Percentiles rank a stretch among this genome's conserved stretches.
phyloP scores from a whole-genome alignment of 2,113 vertebrate species.

The Crotalus tigris region DNA sequence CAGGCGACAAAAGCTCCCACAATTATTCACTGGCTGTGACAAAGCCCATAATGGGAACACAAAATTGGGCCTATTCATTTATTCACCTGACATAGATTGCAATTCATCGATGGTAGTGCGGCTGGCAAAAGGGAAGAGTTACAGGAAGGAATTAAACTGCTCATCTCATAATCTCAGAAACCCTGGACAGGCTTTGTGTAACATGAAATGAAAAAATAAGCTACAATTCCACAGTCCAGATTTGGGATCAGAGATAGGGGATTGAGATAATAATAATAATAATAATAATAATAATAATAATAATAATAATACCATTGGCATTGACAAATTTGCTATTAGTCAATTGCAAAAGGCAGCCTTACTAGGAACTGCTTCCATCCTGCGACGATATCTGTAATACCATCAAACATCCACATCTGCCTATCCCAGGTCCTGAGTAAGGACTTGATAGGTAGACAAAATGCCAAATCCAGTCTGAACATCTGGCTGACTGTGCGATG shows the following conservation, averaged over 20 bases:
- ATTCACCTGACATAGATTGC: constrained; percentile 62
- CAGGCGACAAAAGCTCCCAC: constrained; percentile 63
- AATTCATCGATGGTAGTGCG: constrained; percentile 45
- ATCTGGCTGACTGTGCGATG: too few species aligned
- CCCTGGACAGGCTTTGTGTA: neutral
- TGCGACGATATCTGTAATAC: too few species aligned
- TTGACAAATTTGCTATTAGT: too few species aligned
- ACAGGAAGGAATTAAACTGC: constrained; percentile 45
- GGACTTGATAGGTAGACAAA: too few species aligned
- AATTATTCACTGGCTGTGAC: constrained; percentile 74
- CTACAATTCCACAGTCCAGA: neutral
- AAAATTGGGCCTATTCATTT: constrained; percentile 72
- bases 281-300: too few species aligned
- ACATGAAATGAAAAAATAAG: neutral
- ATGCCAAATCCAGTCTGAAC: too few species aligned
- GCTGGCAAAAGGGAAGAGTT: constrained; percentile 14
- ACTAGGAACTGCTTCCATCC: too few species aligned
- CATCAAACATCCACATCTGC: too few species aligned
- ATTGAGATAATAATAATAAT: neutral
- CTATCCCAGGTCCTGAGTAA: too few species aligned
- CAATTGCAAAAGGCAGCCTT: too few species aligned
- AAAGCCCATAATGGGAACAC: constrained; percentile 75
- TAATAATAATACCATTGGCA: too few species aligned
- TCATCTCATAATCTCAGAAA: constrained; percentile 26
- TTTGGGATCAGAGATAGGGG: neutral